A percentile compares a stretch with the other conserved stretches of the same genome.
Conservation (phyloP, 2,797 vertebrate species). For the Gouania willdenowi region DNA sequence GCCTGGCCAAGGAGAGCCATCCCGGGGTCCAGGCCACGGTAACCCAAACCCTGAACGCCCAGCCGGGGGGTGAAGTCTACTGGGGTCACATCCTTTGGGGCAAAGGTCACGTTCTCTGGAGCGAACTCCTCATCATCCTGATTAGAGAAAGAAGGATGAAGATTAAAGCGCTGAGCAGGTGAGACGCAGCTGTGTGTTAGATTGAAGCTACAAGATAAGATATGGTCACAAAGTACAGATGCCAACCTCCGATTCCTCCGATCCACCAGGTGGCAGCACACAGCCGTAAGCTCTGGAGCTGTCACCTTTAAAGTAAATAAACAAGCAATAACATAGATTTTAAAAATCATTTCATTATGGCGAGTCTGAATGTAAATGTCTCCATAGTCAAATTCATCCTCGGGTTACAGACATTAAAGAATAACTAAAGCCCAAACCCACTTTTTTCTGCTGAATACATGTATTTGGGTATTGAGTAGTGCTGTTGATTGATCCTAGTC, state of each 20-base stretch:
- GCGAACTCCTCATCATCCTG: constrained; percentile 84
- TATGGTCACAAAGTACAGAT: too few relatives aligned
- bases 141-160: neutral
- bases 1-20: constrained; percentile 75
- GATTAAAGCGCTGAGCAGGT: constrained; percentile 5
- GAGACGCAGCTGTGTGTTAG: too few relatives aligned
- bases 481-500: too few relatives aligned
- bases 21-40: constrained; percentile 85
- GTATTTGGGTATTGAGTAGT: too few relatives aligned
- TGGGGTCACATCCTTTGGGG: constrained; percentile 88
- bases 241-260: constrained; percentile 88
- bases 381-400: too few relatives aligned
- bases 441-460: too few relatives aligned
- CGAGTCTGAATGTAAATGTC: too few relatives aligned
- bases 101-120: constrained; percentile 89
- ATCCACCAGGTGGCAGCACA: constrained; percentile 71
- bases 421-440: too few relatives aligned
- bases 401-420: too few relatives aligned
- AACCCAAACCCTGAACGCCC: constrained; percentile 87
- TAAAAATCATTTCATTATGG: too few relatives aligned
- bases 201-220: too few relatives aligned
- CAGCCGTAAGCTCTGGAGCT: constrained; percentile 74
- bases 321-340: too few relatives aligned
- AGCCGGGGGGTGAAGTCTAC: constrained; percentile 83
- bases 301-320: constrained; percentile 55